These are phyloP conservation scores for Pseudococcus viburni DNA, from an alignment of 2,888 invertebrate species.

Conservation along the genomic window DNA sequence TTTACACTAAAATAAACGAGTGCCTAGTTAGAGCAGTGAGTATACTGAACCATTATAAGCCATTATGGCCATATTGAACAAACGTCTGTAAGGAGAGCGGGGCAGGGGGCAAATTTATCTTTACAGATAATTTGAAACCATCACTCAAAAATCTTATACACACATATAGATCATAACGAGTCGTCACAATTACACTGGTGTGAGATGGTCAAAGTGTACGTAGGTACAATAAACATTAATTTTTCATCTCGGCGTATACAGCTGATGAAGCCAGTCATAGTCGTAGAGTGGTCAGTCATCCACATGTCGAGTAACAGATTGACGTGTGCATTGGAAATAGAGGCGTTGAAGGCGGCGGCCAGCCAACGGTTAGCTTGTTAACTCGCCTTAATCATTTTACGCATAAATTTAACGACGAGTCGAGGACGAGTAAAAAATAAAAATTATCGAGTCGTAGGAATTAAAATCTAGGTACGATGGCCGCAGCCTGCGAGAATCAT, in stretches of 20 bases:
- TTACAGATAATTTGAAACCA: background rate
- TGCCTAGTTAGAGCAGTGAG: background rate
- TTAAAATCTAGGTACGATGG: background rate
- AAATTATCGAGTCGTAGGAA: constrained; percentile 3
- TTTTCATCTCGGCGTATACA: background rate
- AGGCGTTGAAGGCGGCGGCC: constrained; percentile 1
- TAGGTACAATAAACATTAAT: constrained; percentile 12
- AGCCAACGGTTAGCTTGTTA: constrained; percentile 14
- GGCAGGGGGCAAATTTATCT: background rate
- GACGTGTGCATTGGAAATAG: background rate
- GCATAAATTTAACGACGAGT: constrained; percentile 8
- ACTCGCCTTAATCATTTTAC: constrained; percentile 24
- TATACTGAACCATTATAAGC: constrained; percentile 10
- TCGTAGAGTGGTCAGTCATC: background rate
- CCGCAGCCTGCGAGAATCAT: background rate
- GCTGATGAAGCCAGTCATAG: background rate
- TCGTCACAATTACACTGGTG: background rate
- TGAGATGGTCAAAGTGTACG: background rate
- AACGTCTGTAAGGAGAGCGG: background rate
- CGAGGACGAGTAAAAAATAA: background rate
- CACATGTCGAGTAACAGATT: background rate
- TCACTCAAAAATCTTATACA: background rate
- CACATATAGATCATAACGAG: constrained; percentile 4
- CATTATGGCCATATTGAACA: background rate
- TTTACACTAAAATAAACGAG: constrained; percentile 13